Percentiles rank a stretch among this genome's conserved stretches.
phyloP scores from a whole-genome alignment of 2,113 vertebrate species.

The Anarhynchus alexandrinus region DNA sequence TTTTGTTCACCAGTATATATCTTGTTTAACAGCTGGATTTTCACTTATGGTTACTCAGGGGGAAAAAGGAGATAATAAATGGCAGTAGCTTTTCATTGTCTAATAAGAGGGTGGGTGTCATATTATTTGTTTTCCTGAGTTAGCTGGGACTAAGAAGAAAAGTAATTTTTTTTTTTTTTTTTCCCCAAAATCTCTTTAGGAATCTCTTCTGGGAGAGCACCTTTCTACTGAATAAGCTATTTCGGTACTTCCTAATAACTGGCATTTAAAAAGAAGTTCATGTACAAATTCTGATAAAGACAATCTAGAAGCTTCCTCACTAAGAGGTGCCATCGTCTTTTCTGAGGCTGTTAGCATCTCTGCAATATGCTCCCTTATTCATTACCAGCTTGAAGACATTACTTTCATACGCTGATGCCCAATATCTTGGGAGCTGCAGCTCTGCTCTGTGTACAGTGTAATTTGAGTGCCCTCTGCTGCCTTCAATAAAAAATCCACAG shows the following conservation, averaged over 20 bases:
- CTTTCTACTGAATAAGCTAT: neutral
- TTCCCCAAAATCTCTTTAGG: neutral
- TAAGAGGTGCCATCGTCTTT: neutral
- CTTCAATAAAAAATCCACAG: neutral
- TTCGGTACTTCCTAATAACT: neutral
- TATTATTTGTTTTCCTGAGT: neutral
- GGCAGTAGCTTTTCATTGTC: neutral
- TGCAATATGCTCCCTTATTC: neutral
- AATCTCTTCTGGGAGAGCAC: neutral
- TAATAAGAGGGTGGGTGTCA: neutral
- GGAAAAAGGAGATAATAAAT: neutral
- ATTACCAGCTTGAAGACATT: neutral
- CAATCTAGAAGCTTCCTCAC: neutral
- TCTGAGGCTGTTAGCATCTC: neutral
- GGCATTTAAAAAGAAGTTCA: neutral
- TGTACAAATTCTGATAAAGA: neutral
- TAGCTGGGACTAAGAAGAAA: neutral
- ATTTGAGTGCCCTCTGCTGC: constrained; percentile 54
- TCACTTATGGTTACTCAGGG: neutral
- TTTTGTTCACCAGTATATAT: neutral
- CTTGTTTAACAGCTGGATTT: neutral
- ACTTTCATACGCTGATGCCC: neutral
- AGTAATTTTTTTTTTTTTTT: neutral
- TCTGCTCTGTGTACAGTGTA: neutral
- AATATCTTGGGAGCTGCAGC: neutral